Conservation (phyloP, 2,797 vertebrate species). For the Rhinatrema bivittatum region DNA sequence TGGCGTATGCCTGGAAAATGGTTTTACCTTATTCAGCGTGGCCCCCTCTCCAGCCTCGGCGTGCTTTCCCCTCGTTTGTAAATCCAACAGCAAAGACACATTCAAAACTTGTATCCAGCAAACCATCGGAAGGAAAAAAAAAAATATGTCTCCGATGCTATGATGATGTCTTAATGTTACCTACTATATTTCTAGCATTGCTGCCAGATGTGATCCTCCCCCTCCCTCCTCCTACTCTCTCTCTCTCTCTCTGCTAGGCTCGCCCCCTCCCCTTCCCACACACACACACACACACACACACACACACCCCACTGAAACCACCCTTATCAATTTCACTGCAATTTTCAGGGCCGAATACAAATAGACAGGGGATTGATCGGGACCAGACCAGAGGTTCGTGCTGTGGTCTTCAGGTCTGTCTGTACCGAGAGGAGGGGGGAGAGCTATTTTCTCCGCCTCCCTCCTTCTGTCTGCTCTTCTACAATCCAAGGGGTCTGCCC, state of each 20-base stretch:
- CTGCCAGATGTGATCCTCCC: not conserved
- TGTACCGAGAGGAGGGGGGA: constrained; percentile 50
- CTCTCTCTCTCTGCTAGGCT: constrained; percentile 10
- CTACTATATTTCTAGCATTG: constrained; percentile 45
- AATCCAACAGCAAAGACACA: constrained; percentile 24
- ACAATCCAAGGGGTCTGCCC: constrained; percentile 57
- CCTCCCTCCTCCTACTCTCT: constrained; percentile 9
- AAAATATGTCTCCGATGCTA: constrained; percentile 21
- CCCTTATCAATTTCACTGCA: constrained; percentile 76
- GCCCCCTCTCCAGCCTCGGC: constrained; percentile 41
- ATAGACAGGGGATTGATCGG: constrained; percentile 54
- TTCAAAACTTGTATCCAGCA: constrained; percentile 36
- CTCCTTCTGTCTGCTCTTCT: constrained; percentile 51
- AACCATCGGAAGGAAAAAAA: constrained; percentile 26
- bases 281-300: no score
- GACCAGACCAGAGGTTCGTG: constrained; percentile 58
- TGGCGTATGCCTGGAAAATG: not conserved
- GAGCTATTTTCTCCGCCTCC: constrained; percentile 22
- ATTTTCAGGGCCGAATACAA: constrained; percentile 60
- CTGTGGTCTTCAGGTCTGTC: constrained; percentile 53
- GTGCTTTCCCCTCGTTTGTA: constrained; percentile 34
- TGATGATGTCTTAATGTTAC: constrained; percentile 41
- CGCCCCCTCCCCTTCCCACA: constrained; percentile 38
- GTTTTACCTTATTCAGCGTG: constrained; percentile 53
- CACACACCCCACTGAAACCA: constrained; percentile 54